Conservation (phyloP, 2,113 vertebrate genomes). For the Daphoenositta chrysoptera region DNA sequence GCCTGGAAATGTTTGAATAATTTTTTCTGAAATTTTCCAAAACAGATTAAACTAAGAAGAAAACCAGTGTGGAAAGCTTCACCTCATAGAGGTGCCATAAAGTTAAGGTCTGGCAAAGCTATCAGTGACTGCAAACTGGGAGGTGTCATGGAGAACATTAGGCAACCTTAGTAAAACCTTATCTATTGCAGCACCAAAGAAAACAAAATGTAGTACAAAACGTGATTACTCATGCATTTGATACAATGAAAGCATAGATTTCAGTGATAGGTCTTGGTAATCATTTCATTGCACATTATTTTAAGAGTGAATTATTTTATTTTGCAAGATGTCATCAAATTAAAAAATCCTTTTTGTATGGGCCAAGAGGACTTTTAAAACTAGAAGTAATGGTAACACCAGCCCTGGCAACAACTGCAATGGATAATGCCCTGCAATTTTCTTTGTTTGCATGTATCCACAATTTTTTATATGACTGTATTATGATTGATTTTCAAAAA, state of each 20-base stretch:
- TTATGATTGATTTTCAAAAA: neutral
- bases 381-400: neutral
- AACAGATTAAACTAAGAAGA: neutral
- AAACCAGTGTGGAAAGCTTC: neutral
- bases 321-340: slow-evolving; percentile 16
- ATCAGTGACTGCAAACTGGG: neutral
- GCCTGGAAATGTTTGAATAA: neutral
- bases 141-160: neutral
- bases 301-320: slow-evolving; percentile 14
- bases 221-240: neutral
- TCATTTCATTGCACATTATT: neutral
- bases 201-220: neutral
- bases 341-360: neutral
- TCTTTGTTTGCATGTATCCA: neutral
- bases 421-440: neutral
- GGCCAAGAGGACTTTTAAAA: slow-evolving; percentile 7
- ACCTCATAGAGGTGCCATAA: neutral
- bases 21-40: neutral
- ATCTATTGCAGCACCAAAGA: neutral
- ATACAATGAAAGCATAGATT: neutral
- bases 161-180: neutral
- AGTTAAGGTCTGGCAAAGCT: neutral
- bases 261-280: neutral
- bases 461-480: neutral
- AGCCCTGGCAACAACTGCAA: neutral